These are phyloP conservation scores for Drosophila borborema DNA, from an alignment of 2,888 invertebrate species.

Conservation along the genomic window DNA sequence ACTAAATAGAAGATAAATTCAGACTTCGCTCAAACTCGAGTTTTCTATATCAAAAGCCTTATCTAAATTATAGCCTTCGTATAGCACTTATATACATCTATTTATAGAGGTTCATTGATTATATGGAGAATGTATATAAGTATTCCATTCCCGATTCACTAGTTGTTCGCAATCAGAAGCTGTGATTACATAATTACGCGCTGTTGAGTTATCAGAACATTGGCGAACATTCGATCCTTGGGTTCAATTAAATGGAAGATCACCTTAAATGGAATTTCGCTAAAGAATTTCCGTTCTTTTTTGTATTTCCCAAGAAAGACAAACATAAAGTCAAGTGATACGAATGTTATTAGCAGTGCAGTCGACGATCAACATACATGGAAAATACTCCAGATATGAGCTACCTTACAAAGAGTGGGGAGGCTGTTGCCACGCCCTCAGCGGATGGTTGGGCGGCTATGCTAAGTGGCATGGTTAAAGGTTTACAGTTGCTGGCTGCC, in stretches of 20 bases:
- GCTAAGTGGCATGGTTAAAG: conserved; percentile 22
- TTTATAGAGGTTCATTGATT: neutral
- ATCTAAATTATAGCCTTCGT: neutral
- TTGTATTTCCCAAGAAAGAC: conserved; percentile 35
- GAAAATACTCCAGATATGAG: conserved; percentile 29
- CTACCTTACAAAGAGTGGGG: neutral
- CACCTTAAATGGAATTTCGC: conserved; percentile 15
- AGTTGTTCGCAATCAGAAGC: neutral
- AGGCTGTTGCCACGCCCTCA: neutral
- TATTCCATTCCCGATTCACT: neutral
- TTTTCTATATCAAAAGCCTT: neutral
- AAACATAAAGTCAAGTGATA: conserved; percentile 16
- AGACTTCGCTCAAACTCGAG: neutral
- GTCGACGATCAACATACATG: conserved; percentile 13
- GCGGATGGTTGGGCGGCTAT: neutral
- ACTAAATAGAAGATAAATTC: neutral
- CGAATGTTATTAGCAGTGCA: conserved; percentile 19
- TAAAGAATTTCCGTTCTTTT: conserved; percentile 32
- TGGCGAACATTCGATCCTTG: conserved; percentile 11
- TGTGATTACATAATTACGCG: conserved; percentile 10
- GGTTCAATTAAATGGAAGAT: conserved; percentile 4
- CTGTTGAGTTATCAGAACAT: conserved; percentile 5
- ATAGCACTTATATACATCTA: neutral
- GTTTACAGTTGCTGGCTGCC: neutral
- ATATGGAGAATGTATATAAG: neutral